phyloP scores from a whole-genome alignment of 2,797 vertebrate species.

The Fringilla coelebs region DNA sequence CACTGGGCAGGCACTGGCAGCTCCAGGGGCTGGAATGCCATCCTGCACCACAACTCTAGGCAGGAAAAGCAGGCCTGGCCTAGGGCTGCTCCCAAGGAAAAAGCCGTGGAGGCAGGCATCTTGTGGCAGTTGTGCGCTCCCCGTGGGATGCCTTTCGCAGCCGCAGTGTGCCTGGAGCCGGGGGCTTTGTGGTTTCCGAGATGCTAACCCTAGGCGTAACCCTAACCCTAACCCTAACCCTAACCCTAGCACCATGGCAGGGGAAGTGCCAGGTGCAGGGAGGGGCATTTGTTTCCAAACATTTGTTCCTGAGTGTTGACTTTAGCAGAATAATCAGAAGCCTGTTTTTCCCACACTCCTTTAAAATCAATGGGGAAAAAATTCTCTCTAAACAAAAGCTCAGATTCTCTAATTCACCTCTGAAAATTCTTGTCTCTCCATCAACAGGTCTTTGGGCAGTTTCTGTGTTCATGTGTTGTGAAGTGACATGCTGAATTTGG shows the following conservation, averaged over 20 bases:
- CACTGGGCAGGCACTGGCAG: neutral
- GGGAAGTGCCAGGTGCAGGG: fast-evolving
- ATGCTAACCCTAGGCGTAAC: too few relatives aligned
- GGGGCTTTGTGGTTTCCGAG: too few relatives aligned
- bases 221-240: too few relatives aligned
- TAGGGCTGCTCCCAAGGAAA: too few relatives aligned
- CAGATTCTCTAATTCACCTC: neutral
- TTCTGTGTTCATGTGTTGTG: neutral
- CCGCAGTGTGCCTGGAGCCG: too few relatives aligned
- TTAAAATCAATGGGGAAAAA: neutral
- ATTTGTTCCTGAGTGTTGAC: neutral
- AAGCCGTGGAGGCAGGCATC: too few relatives aligned
- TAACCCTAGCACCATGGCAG: fast-evolving
- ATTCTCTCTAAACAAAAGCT: neutral
- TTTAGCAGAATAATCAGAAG: neutral
- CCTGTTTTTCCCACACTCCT: fast-evolving
- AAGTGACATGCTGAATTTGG: neutral
- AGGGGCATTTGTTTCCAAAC: neutral
- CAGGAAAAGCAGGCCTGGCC: too few relatives aligned
- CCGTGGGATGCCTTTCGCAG: too few relatives aligned
- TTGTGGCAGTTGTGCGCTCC: too few relatives aligned
- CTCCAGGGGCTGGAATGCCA: neutral
- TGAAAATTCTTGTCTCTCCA: neutral
- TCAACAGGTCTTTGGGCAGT: fast-evolving
- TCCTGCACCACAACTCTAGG: fast-evolving